Base-by-base conservation (phyloP, 2,113 vertebrate genomes). In the Cranoglanis bouderius region DNA sequence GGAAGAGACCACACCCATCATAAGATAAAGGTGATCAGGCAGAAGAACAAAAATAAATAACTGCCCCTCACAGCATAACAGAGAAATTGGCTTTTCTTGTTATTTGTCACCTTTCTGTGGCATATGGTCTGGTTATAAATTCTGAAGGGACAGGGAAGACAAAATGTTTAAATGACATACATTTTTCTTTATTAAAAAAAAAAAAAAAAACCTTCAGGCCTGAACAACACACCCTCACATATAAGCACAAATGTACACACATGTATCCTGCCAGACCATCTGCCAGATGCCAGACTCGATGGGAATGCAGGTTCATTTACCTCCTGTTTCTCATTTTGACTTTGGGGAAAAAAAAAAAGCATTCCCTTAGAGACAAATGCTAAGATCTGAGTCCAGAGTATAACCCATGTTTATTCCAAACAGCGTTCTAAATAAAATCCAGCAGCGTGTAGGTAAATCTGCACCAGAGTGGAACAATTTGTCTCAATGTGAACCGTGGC, bases 251-350 rank as follows among this genome's bases (percentile, higher is more conserved):
- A 35, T 90, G 91, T 91, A 92, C 89, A 85, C 88, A 89, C 90
- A 90, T 89, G 57, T 90, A 55, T 32, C 86, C 92, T 93, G 92
- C 49, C 61, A 85, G 38, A 93, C 92, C 90, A 94, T n/a, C 26
- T 61, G 55, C 65, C 84, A 74, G 49, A n/a, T 35, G n/a, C 10
- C 26, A 4, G 46, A 29, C 32, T 67, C 35, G 26, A 57, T 26
- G 40, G 29, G 46, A 10, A 49, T 57, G 19, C 19, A 55, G 43
- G 12, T 49, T 72, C 2, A 19, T 84, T 46, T 10, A n/a, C 1
- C 6, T 51, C 43, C 1, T 40, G 12, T 65, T 63, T 46, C 49
- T 19, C 18, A 43, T 85, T 85, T 67, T 19, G 10, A 72, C 24
- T 85, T 49, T n/a, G n/a, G n/a, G n/a, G 29, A 8, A 59, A 24